Evolutionary conservation across 2,113 vertebrate genomes (phyloP).

Genomic region (Phalacrocorax carbo): DNA sequence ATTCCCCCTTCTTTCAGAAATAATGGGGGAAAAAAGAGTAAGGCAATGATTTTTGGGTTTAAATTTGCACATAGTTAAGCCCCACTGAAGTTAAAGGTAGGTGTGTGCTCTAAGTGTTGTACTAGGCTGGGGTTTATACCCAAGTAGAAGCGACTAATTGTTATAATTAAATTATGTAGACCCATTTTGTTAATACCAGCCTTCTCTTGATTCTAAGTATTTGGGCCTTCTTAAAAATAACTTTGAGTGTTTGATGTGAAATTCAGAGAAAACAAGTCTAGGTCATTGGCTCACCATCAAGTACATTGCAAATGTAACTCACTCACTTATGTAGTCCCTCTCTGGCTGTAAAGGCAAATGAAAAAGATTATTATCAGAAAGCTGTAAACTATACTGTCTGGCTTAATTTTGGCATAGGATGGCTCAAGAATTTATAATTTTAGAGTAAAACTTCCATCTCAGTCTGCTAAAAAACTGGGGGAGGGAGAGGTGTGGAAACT

Average conservation of each 20-base stretch:
- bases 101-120: neutral
- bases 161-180: neutral
- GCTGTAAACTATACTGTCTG: neutral
- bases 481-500: neutral
- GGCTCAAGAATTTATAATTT: neutral
- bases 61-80: neutral
- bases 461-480: neutral
- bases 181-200: fast-evolving
- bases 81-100: neutral
- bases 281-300: neutral
- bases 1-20: neutral
- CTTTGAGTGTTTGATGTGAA: neutral
- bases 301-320: neutral
- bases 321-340: neutral
- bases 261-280: neutral
- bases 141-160: neutral
- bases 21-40: fast-evolving
- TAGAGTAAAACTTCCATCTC: neutral
- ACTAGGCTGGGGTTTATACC: neutral
- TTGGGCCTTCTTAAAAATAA: neutral
- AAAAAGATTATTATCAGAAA: neutral
- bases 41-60: neutral
- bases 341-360: neutral
- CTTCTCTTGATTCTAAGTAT: neutral
- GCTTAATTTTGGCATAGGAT: neutral